Evolutionary conservation across 2,888 invertebrate species (phyloP), one percentile per base, ranked within the genome.

Genomic region (Eilema caniola): DNA sequence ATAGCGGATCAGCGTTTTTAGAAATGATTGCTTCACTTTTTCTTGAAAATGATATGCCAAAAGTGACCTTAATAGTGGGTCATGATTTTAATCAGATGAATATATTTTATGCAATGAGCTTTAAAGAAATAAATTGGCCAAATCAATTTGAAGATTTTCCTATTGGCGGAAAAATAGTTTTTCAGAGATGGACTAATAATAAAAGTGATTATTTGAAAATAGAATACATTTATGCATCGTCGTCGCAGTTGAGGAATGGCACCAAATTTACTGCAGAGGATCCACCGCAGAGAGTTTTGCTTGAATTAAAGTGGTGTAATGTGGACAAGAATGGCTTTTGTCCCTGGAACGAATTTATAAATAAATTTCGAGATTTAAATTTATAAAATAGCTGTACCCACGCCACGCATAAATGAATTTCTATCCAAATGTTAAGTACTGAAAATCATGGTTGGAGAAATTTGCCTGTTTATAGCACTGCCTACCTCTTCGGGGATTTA

Each of bases 101-200:
- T 16, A 31, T 82, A 47, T 23, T 56, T 5, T 61, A 64, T 14
- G 31, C 59, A 4, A 71, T 81, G 61, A 73, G 70, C 14, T 81
- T 81, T 61, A 61, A 75, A 62, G 23, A 47, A 4, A 62, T 62
- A 0, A 64, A 33, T 12, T 71, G 81, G 60, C 81, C 76, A 10
- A 59, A 78, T 72, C 79, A 81, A 28, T 75, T 53, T 24, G 79
- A 81, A 16, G 56, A 68, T 4, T 73, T 14, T 23, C 81, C 81
- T 10, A 76, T 81, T 62, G 73, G 81, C 8, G 76, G 81, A 2
- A 81, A 79, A 63, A 33, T 75, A 11, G 79, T 81, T n/a, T 81
- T 81, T 60, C 76, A 81, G 64, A 76, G 71, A 33, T 81, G 81
- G 81, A 60, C 74, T 37, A 73, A 78, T 65, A 41, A 37, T 25